phyloP scores from a whole-genome alignment of 2,888 invertebrate species.

The Erebia palarica region DNA sequence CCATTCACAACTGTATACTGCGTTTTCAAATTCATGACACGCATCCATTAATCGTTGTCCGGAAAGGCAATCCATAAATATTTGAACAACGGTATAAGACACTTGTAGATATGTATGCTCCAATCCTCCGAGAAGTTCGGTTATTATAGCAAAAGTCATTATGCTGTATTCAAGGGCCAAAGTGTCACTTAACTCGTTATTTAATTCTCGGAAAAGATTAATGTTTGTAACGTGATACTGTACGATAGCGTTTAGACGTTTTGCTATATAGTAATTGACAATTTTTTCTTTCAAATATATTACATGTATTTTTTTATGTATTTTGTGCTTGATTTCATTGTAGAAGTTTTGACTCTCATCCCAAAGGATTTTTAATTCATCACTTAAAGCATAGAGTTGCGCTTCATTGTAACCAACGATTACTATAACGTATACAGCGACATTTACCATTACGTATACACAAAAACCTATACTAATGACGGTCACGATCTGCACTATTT shows the following conservation, averaged over 20 bases:
- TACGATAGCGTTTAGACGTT: constrained; percentile 48
- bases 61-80: constrained; percentile 58
- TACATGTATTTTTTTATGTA: constrained; percentile 12
- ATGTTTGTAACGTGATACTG: constrained; percentile 51
- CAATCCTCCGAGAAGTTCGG: constrained; percentile 60
- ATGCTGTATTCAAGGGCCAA: constrained; percentile 54
- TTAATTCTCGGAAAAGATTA: constrained; percentile 47
- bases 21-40: constrained; percentile 50
- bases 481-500: constrained; percentile 43
- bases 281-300: constrained; percentile 34
- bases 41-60: constrained; percentile 64
- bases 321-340: constrained; percentile 21
- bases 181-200: constrained; percentile 50
- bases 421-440: constrained; percentile 53
- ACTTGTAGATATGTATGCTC: constrained; percentile 57
- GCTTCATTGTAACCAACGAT: constrained; percentile 57
- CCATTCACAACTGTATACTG: constrained; percentile 62
- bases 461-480: constrained; percentile 42
- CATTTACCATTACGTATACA: constrained; percentile 49
- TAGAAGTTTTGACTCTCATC: constrained; percentile 47
- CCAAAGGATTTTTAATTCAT: constrained; percentile 55
- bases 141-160: constrained; percentile 52
- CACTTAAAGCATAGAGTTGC: constrained; percentile 55
- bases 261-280: constrained; percentile 48
- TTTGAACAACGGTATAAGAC: constrained; percentile 54